Evolutionary conservation across 1,140 invertebrate species (phyloP).

Genomic region (Aphis craccivora): DNA sequence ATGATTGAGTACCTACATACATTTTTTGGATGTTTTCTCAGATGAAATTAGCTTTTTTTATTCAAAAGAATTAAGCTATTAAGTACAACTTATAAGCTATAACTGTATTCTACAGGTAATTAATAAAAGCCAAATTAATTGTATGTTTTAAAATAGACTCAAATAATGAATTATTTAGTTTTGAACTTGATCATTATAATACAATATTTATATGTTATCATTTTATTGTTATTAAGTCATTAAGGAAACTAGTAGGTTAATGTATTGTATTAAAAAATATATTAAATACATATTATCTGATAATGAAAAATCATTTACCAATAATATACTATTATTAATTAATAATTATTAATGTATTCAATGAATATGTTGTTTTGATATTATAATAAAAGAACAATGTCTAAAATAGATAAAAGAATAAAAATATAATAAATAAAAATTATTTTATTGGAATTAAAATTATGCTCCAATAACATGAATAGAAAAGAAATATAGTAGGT

Average conservation of each 20-base stretch:
- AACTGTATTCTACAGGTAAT: neutral
- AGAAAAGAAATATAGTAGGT: neutral
- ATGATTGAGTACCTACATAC: neutral
- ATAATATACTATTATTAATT: neutral
- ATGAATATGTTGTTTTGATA: slow-evolving; percentile 25
- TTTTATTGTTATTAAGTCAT: neutral
- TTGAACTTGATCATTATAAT: neutral
- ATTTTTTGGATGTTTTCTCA: neutral
- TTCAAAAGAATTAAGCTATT: neutral
- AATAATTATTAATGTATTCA: neutral
- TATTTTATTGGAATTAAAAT: neutral
- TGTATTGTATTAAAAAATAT: neutral
- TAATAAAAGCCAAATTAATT: neutral
- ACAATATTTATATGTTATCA: neutral
- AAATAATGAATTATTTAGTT: neutral
- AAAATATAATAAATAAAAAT: slow-evolving; percentile 9
- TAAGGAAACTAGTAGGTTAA: neutral
- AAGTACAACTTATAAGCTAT: neutral
- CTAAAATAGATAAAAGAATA: neutral
- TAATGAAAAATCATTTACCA: neutral
- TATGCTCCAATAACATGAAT: neutral
- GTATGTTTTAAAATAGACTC: neutral
- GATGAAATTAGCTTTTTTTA: neutral
- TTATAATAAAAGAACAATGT: neutral
- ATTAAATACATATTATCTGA: neutral